Evolutionary conservation across 2,113 vertebrate species (phyloP).

Genomic region (Gadus macrocephalus): DNA sequence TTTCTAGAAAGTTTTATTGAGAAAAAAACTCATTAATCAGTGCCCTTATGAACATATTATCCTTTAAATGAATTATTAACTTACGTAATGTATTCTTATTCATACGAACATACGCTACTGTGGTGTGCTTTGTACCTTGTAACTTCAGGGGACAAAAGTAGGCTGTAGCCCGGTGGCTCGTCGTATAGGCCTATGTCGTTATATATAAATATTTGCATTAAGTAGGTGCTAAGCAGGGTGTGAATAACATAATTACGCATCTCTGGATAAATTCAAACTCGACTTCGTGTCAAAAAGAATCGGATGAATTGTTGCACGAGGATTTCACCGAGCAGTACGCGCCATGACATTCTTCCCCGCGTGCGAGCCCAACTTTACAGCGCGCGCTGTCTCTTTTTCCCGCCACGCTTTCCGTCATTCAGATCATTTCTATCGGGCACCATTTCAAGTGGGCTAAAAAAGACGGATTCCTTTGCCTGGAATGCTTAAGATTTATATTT

Average conservation of each 20-base stretch:
- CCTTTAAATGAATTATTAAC: constrained; percentile 50
- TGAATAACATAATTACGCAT: constrained; percentile 60
- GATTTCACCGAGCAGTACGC: constrained; percentile 58
- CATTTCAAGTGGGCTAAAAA: constrained; percentile 70
- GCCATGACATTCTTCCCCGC: constrained; percentile 53
- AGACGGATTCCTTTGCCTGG: constrained; percentile 68
- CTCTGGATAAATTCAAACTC: constrained; percentile 65
- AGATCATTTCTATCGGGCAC: constrained; percentile 70
- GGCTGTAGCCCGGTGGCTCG: constrained; percentile 11
- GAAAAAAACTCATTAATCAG: constrained; percentile 30
- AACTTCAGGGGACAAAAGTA: constrained; percentile 37
- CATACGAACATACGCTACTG: constrained; percentile 5
- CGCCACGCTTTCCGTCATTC: constrained; percentile 60
- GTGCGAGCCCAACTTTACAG: constrained; percentile 65
- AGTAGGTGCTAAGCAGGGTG: constrained; percentile 50
- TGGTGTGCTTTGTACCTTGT: constrained; percentile 27
- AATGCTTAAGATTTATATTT: constrained; percentile 76
- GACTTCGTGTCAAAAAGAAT: constrained; percentile 63
- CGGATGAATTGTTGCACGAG: constrained; percentile 66
- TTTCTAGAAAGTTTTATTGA: not conserved
- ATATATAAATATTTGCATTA: constrained; percentile 40
- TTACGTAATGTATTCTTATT: too few relatives aligned
- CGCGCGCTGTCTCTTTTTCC: constrained; percentile 15
- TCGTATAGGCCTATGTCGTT: constrained; percentile 16
- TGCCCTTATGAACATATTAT: constrained; percentile 29